Conservation (phyloP, 1,140 invertebrate species). For the Brachionus rotundiformis region DNA sequence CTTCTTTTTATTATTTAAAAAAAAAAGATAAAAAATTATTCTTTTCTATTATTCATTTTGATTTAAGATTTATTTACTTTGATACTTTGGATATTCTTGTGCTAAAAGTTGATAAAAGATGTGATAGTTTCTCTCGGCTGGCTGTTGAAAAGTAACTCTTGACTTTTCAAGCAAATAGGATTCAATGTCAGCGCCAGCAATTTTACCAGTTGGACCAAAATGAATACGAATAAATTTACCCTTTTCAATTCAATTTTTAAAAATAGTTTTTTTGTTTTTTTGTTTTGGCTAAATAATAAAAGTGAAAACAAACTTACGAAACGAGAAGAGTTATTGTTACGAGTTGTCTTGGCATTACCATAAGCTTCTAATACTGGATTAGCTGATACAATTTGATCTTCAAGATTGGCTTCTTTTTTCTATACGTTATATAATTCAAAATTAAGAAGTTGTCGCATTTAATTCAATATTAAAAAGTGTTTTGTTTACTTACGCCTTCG, state of each 20-base stretch:
- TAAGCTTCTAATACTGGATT: slow-evolving; percentile 69
- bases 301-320: slow-evolving; percentile 63
- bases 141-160: slow-evolving; percentile 98
- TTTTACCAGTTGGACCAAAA: slow-evolving; percentile 96
- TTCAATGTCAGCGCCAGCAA: slow-evolving; percentile 99
- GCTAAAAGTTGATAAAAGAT: slow-evolving; percentile 99
- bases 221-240: slow-evolving; percentile 99
- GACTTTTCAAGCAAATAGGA: slow-evolving; percentile 99
- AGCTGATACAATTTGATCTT: slow-evolving; percentile 71
- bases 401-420: slow-evolving; percentile 59
- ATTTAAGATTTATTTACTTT: slow-evolving; percentile 56
- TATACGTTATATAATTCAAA: not conserved
- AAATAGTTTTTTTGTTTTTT: too few relatives aligned
- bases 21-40: not conserved
- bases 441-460: slow-evolving; percentile 14
- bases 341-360: slow-evolving; percentile 70
- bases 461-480: too few relatives aligned
- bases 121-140: slow-evolving; percentile 96
- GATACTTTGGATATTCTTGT: slow-evolving; percentile 73
- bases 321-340: slow-evolving; percentile 71
- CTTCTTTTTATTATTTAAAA: slow-evolving; percentile 68
- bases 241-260: too few relatives aligned
- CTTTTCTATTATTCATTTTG: not conserved
- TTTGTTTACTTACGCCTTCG: slow-evolving; percentile 53
- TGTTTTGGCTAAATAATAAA: not conserved